These are phyloP conservation scores for Otis tarda DNA, from an alignment of 2,113 vertebrate species.

Conservation along the genomic window DNA sequence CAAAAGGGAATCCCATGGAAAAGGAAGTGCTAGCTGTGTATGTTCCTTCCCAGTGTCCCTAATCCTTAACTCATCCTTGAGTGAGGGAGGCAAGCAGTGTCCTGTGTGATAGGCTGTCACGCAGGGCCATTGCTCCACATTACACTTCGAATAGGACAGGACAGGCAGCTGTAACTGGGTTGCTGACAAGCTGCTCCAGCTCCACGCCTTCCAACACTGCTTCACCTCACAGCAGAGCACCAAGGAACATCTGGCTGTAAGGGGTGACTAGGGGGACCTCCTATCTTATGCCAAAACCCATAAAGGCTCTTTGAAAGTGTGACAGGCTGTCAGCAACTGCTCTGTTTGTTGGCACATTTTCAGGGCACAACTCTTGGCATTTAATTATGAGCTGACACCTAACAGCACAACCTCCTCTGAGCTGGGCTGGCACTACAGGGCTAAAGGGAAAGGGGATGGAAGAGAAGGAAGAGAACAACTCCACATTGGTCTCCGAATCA, in stretches of 20 bases:
- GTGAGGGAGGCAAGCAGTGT: not conserved
- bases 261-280: not conserved
- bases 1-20: not conserved
- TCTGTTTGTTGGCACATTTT: not conserved
- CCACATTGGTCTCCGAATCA: not conserved
- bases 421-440: not conserved
- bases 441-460: not conserved
- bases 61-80: not conserved
- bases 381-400: not conserved
- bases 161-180: not conserved
- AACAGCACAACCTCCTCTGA: not conserved
- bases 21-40: not conserved
- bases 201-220: not conserved
- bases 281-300: not conserved
- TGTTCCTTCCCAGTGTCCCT: not conserved
- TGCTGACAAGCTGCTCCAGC: not conserved
- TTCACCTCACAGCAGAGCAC: not conserved
- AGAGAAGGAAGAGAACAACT: not conserved
- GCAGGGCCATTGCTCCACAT: not conserved
- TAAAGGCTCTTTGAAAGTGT: not conserved
- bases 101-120: not conserved
- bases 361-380: not conserved
- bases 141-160: not conserved
- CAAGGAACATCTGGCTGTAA: not conserved
- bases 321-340: not conserved